Evolutionary conservation across 2,888 invertebrate species (phyloP), one percentile per base, ranked within the genome.

Genomic region (Apotomis turbidana): DNA sequence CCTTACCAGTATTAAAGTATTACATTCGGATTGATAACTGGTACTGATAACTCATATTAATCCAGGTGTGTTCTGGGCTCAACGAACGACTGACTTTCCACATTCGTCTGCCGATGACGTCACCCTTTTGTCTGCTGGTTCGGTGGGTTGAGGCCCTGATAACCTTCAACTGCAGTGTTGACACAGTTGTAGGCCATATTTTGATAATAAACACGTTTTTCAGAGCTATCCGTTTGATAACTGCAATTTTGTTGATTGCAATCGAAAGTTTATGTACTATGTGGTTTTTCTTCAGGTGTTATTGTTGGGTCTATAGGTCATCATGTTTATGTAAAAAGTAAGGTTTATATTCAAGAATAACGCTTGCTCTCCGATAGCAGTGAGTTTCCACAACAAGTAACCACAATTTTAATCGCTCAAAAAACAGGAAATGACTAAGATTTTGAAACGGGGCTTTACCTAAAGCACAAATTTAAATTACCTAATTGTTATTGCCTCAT

Each of bases 141-240:
- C 51, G 58, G 57, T 38, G 41, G 58, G 57, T 51, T 10, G 36
- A 5, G 13, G 55, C 8, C 66, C 67, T 58, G 67, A 67, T 67
- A 67, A 67, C 67, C 67, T 67, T 67, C 67, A 64, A 10, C 10
- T 27, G 13, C 49, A 49, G 6, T 58, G 58, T 67, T 67, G 67
- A 67, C 67, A 67, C 67, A 67, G 58, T 67, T 67, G 57, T 27
- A 27, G 38, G 38, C 44, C 5, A 4, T 51, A 41, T 55, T 66
- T 66, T 46, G 64, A 66, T 66, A 66, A 64, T 54, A 3, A 6
- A 46, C 15, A 4, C 41, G 44, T 54, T 64, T 63, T 46, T 61
- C 46, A 41, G 41, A 6, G 10, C 49, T 6, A 49, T 49, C 5
- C 0, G 41, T 41, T 41, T 41, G 4, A 41, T 41, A 41, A 4